phyloP scores from a whole-genome alignment of 2,113 vertebrate genomes.

The Myodes glareolus region DNA sequence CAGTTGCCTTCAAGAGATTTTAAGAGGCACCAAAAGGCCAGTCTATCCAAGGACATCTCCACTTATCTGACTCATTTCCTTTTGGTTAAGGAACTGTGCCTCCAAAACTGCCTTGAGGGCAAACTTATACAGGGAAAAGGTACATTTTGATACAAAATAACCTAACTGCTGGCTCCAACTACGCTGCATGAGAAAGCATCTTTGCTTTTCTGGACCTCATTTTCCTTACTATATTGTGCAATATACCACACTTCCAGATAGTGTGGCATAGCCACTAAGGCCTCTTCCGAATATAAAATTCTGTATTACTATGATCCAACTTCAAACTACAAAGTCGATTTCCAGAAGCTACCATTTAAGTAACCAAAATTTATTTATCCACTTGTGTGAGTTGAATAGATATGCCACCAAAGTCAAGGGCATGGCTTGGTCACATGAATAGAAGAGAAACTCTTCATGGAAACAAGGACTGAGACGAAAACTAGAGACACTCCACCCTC shows the following conservation, averaged over 20 bases:
- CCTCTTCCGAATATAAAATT: background rate
- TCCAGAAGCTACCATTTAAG: conserved; percentile 10
- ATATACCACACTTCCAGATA: background rate
- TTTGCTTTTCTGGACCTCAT: background rate
- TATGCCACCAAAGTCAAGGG: background rate
- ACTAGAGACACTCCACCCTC: background rate
- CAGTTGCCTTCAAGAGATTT: background rate
- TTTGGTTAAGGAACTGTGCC: background rate
- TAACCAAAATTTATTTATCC: background rate
- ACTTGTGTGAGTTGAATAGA: conserved; percentile 40
- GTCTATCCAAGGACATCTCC: background rate
- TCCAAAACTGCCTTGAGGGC: background rate
- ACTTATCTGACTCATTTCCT: background rate
- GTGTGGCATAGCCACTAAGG: background rate
- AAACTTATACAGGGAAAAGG: background rate
- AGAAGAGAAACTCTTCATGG: background rate
- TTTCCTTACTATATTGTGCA: conserved; percentile 38
- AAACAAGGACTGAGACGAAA: conserved; percentile 30
- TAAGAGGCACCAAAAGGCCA: background rate
- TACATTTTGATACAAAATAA: conserved; percentile 7
- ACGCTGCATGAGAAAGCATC: background rate
- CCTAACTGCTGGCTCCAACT: conserved; percentile 17
- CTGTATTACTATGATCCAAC: background rate
- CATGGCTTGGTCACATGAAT: conserved; percentile 20
- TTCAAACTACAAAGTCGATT: conserved; percentile 31